phyloP scores from a whole-genome alignment of 2,113 vertebrate species.

The Sinocyclocheilus grahami region DNA sequence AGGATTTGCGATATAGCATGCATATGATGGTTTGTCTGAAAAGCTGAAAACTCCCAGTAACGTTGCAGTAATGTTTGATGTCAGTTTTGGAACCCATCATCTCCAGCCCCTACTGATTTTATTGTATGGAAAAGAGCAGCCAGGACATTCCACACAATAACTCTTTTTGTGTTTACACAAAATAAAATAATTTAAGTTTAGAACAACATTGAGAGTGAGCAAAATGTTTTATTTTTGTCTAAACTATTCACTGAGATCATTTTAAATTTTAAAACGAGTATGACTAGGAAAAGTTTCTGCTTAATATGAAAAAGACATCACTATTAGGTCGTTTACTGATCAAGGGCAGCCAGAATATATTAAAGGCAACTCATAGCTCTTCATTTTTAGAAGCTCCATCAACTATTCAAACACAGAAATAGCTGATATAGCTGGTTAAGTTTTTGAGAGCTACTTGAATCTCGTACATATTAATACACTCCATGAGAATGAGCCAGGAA shows the following conservation, averaged over 20 bases:
- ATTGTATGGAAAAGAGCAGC: neutral
- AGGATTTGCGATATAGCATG: neutral
- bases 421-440: slow-evolving; percentile 11
- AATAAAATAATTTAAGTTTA: neutral
- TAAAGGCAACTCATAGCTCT: neutral
- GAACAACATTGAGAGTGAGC: neutral
- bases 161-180: neutral
- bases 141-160: neutral
- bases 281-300: neutral
- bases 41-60: neutral
- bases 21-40: neutral
- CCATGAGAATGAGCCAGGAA: neutral
- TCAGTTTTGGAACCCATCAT: no score
- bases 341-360: neutral
- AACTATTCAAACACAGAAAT: slow-evolving; percentile 4
- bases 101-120: neutral
- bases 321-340: neutral
- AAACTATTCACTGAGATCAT: neutral
- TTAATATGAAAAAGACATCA: neutral
- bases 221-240: no score
- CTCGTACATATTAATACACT: slow-evolving; percentile 11
- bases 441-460: slow-evolving; percentile 17
- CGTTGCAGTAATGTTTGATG: neutral
- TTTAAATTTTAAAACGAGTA: neutral
- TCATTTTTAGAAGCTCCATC: slow-evolving; percentile 16